These are phyloP conservation scores for Battus philenor DNA, from an alignment of 1,140 invertebrate genomes.

Conservation along the genomic window DNA sequence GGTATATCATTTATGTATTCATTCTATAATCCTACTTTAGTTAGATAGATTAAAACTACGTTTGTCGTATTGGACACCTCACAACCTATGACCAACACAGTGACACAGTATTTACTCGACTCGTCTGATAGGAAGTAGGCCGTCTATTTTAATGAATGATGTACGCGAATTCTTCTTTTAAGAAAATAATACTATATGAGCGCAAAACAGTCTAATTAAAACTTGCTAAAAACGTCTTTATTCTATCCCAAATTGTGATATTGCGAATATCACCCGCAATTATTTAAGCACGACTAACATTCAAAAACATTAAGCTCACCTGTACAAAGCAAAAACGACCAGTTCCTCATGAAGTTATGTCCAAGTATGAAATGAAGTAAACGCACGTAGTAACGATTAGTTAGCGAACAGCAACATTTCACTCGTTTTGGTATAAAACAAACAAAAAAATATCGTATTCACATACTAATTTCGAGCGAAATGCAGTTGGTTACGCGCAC, in stretches of 20 bases:
- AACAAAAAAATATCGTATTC: slow-evolving; percentile 59
- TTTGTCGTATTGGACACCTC: too few species aligned
- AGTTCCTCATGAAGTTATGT: slow-evolving; percentile 57
- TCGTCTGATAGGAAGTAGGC: slow-evolving; percentile 50
- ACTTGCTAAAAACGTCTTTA: too few species aligned
- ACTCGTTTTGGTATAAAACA: slow-evolving; percentile 59
- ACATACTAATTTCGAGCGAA: slow-evolving; percentile 70
- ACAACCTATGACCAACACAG: slow-evolving; percentile 9
- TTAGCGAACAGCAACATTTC: slow-evolving; percentile 59
- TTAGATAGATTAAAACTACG: too few species aligned
- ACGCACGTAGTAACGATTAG: slow-evolving; percentile 34
- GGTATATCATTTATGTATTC: too few species aligned
- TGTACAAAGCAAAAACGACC: slow-evolving; percentile 42
- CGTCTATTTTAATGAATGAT: slow-evolving; percentile 52
- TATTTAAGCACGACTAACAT: slow-evolving; percentile 6
- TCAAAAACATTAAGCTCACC: slow-evolving; percentile 35
- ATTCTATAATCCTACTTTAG: too few species aligned
- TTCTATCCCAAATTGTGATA: too few species aligned
- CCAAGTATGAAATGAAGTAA: slow-evolving; percentile 33
- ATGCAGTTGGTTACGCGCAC: slow-evolving; percentile 50
- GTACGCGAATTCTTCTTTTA: too few species aligned
- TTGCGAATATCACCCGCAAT: slow-evolving; percentile 2
- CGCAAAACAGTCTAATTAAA: too few species aligned
- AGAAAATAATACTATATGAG: too few species aligned
- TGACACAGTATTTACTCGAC: slow-evolving; percentile 24